Conservation (phyloP, 2,113 vertebrate genomes). For the Opisthocomus hoazin region DNA sequence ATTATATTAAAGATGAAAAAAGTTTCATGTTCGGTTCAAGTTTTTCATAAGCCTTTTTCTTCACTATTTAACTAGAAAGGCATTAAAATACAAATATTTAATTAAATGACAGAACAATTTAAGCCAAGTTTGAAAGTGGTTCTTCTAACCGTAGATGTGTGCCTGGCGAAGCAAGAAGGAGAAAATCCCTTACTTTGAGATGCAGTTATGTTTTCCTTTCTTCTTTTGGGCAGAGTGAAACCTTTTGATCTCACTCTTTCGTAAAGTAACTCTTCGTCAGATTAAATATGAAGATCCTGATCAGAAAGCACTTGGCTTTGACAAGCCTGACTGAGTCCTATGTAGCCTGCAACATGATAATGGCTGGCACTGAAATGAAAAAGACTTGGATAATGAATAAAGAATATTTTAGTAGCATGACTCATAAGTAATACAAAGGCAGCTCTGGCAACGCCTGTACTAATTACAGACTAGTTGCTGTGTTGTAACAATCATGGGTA, state of each 20-base stretch:
- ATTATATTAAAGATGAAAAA: background rate
- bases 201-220: background rate
- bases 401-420: constrained; percentile 41
- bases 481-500: background rate
- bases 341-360: background rate
- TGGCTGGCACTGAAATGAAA: constrained; percentile 17
- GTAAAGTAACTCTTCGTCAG: constrained; percentile 6
- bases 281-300: constrained; percentile 25
- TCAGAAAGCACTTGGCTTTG: constrained; percentile 45
- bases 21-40: background rate
- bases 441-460: background rate
- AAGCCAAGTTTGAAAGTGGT: background rate
- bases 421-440: constrained; percentile 48
- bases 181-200: background rate
- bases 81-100: constrained; percentile 41
- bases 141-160: background rate
- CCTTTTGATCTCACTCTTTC: constrained; percentile 24
- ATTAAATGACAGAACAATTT: background rate
- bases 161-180: background rate
- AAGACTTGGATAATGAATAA: constrained; percentile 1
- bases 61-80: background rate
- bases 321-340: background rate
- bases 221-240: background rate
- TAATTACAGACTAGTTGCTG: constrained; percentile 21
- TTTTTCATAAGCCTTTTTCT: background rate